These are phyloP conservation scores for Coryphaenoides rupestris DNA, from an alignment of 2,113 vertebrate genomes.

Conservation along the genomic window DNA sequence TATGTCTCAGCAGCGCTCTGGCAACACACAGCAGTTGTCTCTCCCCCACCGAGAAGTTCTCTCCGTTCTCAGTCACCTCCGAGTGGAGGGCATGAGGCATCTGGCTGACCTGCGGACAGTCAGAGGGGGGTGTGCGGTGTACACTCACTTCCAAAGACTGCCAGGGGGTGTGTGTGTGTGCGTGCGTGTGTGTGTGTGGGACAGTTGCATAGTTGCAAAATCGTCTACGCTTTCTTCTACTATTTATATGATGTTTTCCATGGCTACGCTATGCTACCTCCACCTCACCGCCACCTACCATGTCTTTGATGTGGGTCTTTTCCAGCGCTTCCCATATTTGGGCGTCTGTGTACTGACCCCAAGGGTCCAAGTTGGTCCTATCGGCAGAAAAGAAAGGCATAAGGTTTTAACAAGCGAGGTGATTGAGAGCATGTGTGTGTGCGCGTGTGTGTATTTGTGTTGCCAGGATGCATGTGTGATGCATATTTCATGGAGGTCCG, in stretches of 20 bases:
- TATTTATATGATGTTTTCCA: neutral
- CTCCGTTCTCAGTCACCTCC: constrained; percentile 78
- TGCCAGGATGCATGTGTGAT: no score
- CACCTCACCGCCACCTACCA: constrained; percentile 53
- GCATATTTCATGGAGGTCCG: no score
- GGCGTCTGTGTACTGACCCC: constrained; percentile 70
- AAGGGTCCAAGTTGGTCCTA: constrained; percentile 77
- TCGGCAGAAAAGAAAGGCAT: constrained; percentile 15
- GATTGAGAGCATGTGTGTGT: neutral
- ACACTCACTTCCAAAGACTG: neutral
- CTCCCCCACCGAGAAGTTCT: constrained; percentile 81
- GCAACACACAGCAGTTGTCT: constrained; percentile 78
- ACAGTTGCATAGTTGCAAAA: no score
- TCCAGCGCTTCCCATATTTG: constrained; percentile 78
- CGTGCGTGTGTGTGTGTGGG: neutral
- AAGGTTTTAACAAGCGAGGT: no score
- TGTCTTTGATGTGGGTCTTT: constrained; percentile 75
- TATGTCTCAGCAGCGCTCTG: constrained; percentile 77
- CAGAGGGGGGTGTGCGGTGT: constrained; percentile 13
- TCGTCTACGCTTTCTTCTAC: no score
- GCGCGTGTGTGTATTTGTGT: no score
- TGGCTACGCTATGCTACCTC: no score
- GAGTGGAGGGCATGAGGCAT: constrained; percentile 72
- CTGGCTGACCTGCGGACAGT: constrained; percentile 64
- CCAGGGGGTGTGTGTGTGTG: neutral